A percentile compares a stretch with the other conserved stretches of the same genome.
phyloP scores from a whole-genome alignment of 2,113 vertebrate genomes.

The Macrotus californicus region DNA sequence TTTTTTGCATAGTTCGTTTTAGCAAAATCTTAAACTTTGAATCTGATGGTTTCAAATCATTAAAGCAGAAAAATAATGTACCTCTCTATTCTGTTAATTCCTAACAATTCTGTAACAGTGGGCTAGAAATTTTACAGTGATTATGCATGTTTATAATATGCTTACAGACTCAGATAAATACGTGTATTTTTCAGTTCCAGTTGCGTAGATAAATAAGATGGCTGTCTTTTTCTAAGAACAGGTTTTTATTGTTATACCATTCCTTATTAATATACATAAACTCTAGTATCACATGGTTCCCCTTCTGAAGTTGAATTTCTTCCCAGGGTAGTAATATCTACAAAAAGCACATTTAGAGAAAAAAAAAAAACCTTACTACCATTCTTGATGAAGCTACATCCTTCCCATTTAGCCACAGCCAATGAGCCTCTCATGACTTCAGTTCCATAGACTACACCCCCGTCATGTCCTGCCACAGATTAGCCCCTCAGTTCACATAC shows the following conservation, averaged over 20 bases:
- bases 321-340: not conserved
- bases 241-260: not conserved
- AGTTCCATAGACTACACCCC: not conserved
- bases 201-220: not conserved
- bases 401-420: not conserved
- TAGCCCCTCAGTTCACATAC: not conserved
- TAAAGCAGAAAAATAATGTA: not conserved
- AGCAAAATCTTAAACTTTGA: conserved; percentile 14
- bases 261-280: not conserved
- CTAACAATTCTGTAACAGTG: not conserved
- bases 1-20: conserved; percentile 12
- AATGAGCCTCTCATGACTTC: not conserved
- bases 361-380: not conserved
- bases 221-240: not conserved
- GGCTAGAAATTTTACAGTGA: not conserved
- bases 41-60: conserved; percentile 11
- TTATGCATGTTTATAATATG: not conserved
- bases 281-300: not conserved
- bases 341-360: not conserved
- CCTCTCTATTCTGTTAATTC: not conserved
- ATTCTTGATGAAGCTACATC: not conserved
- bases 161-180: not conserved
- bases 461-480: not conserved
- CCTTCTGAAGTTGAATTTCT: conserved; percentile 3
- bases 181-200: not conserved